Percentiles rank a stretch among this genome's conserved stretches.
Evolutionary conservation across 1,140 invertebrate genomes (phyloP).

Genomic region (Eulimnadia texana): DNA sequence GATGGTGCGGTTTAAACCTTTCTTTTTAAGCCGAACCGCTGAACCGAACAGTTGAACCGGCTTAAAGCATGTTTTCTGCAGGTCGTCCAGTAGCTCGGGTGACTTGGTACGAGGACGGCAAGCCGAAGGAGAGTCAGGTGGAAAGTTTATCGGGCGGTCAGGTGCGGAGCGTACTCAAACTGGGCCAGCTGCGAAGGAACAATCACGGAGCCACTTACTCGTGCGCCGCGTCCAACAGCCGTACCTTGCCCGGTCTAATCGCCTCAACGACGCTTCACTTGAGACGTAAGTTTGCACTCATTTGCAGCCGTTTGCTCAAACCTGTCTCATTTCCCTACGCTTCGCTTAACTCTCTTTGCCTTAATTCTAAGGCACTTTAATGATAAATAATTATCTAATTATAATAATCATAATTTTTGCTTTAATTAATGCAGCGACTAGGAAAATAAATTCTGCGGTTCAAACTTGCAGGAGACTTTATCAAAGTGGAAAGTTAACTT

Average conservation of each 20-base stretch:
- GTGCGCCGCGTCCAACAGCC: slow-evolving; percentile 10
- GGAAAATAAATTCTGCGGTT: too few relatives aligned
- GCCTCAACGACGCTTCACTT: not conserved
- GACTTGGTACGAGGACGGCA: slow-evolving; percentile 5
- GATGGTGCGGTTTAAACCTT: too few relatives aligned
- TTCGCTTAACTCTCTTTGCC: not conserved
- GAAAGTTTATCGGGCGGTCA: not conserved
- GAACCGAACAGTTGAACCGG: too few relatives aligned
- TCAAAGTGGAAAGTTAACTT: too few relatives aligned
- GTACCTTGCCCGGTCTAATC: not conserved
- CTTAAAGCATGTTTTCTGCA: too few relatives aligned
- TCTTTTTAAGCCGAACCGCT: too few relatives aligned
- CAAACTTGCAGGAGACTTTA: too few relatives aligned
- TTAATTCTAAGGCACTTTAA: too few relatives aligned
- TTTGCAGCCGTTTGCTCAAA: not conserved
- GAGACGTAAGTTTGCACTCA: not conserved
- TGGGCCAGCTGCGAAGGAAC: not conserved
- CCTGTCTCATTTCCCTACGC: not conserved
- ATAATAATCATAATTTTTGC: too few relatives aligned
- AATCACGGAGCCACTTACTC: slow-evolving; percentile 3
- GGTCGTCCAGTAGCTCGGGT: slow-evolving; percentile 2
- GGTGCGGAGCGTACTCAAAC: not conserved
- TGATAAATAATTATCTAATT: too few relatives aligned
- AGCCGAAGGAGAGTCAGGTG: not conserved
- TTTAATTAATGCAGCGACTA: too few relatives aligned